Percentiles rank a stretch among this genome's conserved stretches.
These are phyloP conservation scores for Rhagonycha lutea DNA, from an alignment of 2,888 invertebrate genomes.

Conservation along the genomic window DNA sequence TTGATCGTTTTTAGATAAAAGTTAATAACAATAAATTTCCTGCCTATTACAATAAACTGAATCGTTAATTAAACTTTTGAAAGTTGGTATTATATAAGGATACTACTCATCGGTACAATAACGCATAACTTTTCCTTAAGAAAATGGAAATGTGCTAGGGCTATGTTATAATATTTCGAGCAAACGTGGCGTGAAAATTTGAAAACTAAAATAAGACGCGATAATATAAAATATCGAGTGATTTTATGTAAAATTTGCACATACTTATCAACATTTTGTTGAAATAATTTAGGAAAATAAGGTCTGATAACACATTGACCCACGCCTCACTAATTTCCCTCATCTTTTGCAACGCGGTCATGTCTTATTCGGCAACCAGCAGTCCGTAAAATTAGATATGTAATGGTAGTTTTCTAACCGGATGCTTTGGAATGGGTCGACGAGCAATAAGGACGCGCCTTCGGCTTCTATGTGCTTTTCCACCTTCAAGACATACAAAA, in stretches of 20 bases:
- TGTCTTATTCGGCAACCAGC: conserved; percentile 36
- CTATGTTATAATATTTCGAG: no score
- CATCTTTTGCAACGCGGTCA: conserved; percentile 34
- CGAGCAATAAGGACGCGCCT: conserved; percentile 28
- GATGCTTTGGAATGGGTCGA: conserved; percentile 27
- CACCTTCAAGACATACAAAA: conserved; percentile 7
- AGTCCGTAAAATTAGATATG: conserved; percentile 40
- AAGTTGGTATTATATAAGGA: no score
- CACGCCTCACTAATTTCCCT: conserved; percentile 33
- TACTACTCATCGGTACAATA: no score
- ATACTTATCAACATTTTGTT: conserved; percentile 5
- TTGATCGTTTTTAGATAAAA: background rate
- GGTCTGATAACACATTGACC: conserved; percentile 20
- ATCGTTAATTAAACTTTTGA: background rate
- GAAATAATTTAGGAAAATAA: conserved; percentile 20
- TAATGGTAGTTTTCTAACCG: conserved; percentile 32
- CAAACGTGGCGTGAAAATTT: no score
- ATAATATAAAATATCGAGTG: background rate
- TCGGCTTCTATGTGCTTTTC: conserved; percentile 10
- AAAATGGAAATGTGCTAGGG: no score
- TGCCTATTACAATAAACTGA: background rate
- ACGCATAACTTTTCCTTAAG: no score
- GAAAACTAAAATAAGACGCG: no score
- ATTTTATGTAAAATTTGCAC: background rate
- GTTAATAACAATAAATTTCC: background rate